Evolutionary conservation across 2,888 invertebrate genomes (phyloP).

Genomic region (Coleophora deauratella): DNA sequence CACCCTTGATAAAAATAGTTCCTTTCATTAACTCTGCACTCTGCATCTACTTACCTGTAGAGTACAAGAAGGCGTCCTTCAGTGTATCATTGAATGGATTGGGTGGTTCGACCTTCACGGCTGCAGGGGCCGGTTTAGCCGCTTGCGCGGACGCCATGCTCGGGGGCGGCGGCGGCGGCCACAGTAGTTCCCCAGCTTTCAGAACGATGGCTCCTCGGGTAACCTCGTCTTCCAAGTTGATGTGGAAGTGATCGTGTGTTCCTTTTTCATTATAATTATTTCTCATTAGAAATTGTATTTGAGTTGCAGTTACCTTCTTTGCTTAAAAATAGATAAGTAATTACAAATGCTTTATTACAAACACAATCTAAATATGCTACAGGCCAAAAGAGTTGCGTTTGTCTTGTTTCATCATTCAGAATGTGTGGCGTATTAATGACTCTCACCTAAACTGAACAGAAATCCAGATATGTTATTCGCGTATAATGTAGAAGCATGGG

Average conservation of each 20-base stretch:
- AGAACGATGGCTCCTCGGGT: conserved; percentile 87
- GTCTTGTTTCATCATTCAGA: too few species aligned
- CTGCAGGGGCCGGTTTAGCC: conserved; percentile 45
- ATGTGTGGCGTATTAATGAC: too few species aligned
- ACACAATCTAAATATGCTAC: too few species aligned
- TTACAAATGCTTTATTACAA: too few species aligned
- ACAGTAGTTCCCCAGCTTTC: conserved; percentile 81
- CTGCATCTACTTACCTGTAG: conserved; percentile 79
- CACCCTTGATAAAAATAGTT: too few species aligned
- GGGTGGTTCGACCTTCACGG: conserved; percentile 57
- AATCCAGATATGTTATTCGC: conserved; percentile 95
- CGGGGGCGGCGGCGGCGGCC: conserved; percentile 84
- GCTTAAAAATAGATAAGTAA: too few species aligned
- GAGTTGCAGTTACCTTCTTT: too few species aligned
- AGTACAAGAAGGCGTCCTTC: conserved; percentile 78
- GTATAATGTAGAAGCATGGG: conserved; percentile 89
- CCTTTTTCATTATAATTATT: conserved; percentile 58
- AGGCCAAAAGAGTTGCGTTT: too few species aligned
- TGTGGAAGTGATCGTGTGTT: conserved; percentile 83
- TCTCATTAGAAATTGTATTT: too few species aligned
- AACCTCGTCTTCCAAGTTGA: conserved; percentile 90
- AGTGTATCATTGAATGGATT: conserved; percentile 82
- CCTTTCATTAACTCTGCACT: too few species aligned
- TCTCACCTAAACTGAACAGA: conserved; percentile 82
- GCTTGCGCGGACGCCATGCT: conserved; percentile 64